phyloP scores from a whole-genome alignment of 2,888 invertebrate genomes.

The Netelia melanura region DNA sequence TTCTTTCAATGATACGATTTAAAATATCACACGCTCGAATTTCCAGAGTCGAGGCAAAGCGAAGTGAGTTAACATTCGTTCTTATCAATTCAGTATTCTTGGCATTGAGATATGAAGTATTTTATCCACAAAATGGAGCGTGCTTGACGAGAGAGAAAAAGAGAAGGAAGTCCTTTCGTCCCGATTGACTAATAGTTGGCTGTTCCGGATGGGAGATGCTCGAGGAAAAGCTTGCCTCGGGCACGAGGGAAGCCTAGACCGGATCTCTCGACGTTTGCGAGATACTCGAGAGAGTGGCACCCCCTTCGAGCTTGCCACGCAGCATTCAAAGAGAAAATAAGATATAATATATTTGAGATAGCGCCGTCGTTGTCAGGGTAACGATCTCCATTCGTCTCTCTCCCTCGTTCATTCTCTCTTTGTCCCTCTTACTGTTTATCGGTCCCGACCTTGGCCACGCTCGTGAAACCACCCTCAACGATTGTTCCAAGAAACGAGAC shows the following conservation, averaged over 20 bases:
- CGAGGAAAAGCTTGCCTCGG: conserved; percentile 36
- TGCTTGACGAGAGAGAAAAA: background rate
- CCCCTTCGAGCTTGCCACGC: conserved; percentile 58
- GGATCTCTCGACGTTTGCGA: conserved; percentile 24
- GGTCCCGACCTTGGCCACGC: conserved; percentile 82
- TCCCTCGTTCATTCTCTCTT: background rate
- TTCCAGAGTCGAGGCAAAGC: background rate
- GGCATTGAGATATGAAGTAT: background rate
- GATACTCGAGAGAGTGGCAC: conserved; percentile 33
- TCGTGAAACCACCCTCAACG: conserved; percentile 73
- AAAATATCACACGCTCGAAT: background rate
- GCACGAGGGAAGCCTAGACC: conserved; percentile 37
- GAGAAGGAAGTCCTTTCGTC: conserved; percentile 21
- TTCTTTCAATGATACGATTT: too few species aligned
- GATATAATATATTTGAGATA: conserved; percentile 56
- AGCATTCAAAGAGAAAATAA: conserved; percentile 41
- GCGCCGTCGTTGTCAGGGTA: conserved; percentile 79
- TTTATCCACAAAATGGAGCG: background rate
- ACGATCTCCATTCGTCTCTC: conserved; percentile 69
- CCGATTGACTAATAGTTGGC: conserved; percentile 48
- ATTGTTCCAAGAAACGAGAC: conserved; percentile 41
- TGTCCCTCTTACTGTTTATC: conserved; percentile 73
- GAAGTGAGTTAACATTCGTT: conserved; percentile 29
- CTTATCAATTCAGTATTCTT: conserved; percentile 1
- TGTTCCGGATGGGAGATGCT: conserved; percentile 44